Evolutionary conservation across 92 coral and sea anemone genomes (phyloP).

Genomic region (Meandrina meandrites): DNA sequence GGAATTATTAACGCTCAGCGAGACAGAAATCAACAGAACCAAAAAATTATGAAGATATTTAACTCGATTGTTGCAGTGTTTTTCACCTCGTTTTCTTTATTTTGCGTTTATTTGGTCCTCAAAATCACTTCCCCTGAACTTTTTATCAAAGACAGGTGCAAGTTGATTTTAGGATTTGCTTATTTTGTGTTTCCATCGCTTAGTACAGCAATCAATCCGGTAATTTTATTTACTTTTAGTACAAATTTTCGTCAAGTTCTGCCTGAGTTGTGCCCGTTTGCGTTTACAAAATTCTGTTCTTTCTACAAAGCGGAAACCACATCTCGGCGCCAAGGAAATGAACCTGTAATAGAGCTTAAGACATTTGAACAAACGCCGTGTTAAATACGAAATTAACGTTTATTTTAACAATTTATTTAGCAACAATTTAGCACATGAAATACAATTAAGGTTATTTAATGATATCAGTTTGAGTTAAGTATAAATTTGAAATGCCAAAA

Average conservation of each 20-base stretch:
- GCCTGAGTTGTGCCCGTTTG: not conserved
- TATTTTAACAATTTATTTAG: no score
- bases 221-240: conserved; percentile 26
- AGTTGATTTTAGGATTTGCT: not conserved
- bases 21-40: not conserved
- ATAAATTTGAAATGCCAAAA: no score
- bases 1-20: not conserved
- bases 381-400: no score
- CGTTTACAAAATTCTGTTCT: not conserved
- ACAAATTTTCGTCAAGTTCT: conserved; percentile 13
- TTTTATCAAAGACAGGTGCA: conserved; percentile 9
- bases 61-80: not conserved
- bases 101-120: not conserved
- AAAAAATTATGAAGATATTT: conserved; percentile 8
- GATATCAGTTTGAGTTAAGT: no score
- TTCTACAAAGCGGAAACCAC: not conserved
- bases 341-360: not conserved
- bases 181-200: conserved; percentile 26
- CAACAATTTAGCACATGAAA: no score
- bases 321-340: not conserved
- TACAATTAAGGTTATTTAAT: no score
- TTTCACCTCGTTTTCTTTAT: not conserved
- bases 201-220: conserved; percentile 15
- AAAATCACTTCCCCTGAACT: not conserved
- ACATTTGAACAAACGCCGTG: not conserved